Percentiles rank a stretch among this genome's conserved stretches.
phyloP scores from a whole-genome alignment of 2,888 invertebrate species.

The Microchrysa polita region DNA sequence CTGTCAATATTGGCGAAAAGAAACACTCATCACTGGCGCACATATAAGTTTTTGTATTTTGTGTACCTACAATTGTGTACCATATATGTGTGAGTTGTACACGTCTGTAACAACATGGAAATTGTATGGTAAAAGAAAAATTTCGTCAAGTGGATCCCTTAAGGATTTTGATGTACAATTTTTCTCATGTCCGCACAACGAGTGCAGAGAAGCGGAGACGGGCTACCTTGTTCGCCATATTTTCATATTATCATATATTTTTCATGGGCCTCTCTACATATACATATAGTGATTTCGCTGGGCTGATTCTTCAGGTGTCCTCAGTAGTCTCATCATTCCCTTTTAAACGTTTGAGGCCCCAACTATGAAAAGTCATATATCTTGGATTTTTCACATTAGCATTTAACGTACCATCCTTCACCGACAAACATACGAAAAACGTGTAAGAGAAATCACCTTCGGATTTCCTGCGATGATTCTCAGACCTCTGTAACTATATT shows the following conservation, averaged over 20 bases:
- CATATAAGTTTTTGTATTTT: too few relatives aligned
- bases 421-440: slow-evolving; percentile 25
- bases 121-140: slow-evolving; percentile 1
- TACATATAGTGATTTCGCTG: too few relatives aligned
- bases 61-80: background rate
- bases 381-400: slow-evolving; percentile 16
- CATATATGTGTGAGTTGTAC: too few relatives aligned
- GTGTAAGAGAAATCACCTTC: slow-evolving; percentile 13
- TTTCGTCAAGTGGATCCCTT: background rate
- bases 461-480: background rate
- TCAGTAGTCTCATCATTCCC: background rate
- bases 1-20: background rate
- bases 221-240: background rate
- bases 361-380: slow-evolving; percentile 21
- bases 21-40: background rate
- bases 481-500: background rate
- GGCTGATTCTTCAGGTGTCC: too few relatives aligned
- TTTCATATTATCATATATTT: slow-evolving; percentile 18
- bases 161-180: background rate
- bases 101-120: background rate
- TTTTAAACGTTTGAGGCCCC: background rate
- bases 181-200: background rate
- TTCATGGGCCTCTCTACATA: too few relatives aligned
- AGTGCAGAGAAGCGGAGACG: background rate
- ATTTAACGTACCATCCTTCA: slow-evolving; percentile 1